Evolutionary conservation across 2,113 vertebrate species (phyloP).

Genomic region (Natator depressus): DNA sequence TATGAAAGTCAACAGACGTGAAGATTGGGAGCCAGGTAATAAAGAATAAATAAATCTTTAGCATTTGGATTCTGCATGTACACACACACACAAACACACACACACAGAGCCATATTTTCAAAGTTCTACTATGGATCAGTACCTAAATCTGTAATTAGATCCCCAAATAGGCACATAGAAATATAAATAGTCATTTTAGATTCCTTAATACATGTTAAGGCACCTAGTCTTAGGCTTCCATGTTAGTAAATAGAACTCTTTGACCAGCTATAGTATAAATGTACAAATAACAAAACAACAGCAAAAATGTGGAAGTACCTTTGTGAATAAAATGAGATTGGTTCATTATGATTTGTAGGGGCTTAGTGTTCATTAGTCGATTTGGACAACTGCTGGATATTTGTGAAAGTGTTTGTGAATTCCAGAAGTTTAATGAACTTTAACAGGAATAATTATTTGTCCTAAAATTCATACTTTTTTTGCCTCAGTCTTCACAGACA

Average conservation of each 20-base stretch:
- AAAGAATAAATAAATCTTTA: neutral
- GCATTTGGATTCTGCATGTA: neutral
- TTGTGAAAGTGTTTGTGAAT: neutral
- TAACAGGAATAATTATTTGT: slow-evolving; percentile 3
- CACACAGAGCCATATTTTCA: neutral
- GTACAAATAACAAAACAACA: neutral
- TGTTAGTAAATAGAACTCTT: neutral
- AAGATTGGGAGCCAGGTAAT: slow-evolving; percentile 1
- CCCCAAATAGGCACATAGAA: neutral
- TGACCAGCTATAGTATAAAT: neutral
- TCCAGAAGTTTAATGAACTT: slow-evolving; percentile 14
- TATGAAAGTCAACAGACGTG: neutral
- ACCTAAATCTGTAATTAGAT: slow-evolving; percentile 4
- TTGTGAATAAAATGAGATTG: neutral
- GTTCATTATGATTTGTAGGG: neutral
- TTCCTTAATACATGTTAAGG: slow-evolving; percentile 6
- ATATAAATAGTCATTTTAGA: neutral
- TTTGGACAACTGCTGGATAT: neutral
- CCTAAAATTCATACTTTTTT: neutral
- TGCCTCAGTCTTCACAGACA: no score
- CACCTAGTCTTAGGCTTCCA: neutral
- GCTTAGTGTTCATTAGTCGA: neutral
- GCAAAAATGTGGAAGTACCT: neutral
- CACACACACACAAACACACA: neutral
- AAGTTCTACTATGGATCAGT: neutral